Conservation (phyloP, 2,113 vertebrate species). For the Neogobius melanostomus region DNA sequence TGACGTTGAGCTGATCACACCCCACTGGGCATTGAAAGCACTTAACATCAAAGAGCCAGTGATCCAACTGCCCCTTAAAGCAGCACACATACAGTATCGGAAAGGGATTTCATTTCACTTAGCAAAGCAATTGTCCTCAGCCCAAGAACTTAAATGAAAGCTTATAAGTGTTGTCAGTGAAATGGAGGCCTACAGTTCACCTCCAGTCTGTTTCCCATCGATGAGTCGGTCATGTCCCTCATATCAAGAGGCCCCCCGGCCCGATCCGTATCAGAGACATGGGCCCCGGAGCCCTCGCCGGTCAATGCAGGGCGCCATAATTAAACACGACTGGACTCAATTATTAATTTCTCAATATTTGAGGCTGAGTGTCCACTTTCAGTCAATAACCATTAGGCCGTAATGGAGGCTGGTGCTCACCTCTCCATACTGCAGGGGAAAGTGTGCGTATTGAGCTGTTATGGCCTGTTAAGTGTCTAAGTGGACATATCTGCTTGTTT, state of each 20-base stretch:
- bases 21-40: no score
- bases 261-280: conserved; percentile 10
- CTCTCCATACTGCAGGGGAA: neutral
- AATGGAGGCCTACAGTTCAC: neutral
- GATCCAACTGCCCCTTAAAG: no score
- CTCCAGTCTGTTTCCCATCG: neutral
- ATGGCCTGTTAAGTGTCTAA: neutral
- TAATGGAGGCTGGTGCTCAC: conserved; percentile 12
- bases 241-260: neutral
- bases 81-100: neutral
- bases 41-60: no score
- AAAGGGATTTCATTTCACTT: neutral
- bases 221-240: neutral
- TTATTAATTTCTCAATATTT: conserved; percentile 38
- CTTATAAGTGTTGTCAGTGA: no score
- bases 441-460: neutral
- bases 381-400: conserved; percentile 29
- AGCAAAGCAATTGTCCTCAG: neutral
- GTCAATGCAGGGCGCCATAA: conserved; percentile 22
- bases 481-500: neutral
- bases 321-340: conserved; percentile 14
- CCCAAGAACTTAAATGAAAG: neutral
- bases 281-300: neutral
- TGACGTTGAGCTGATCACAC: no score
- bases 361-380: conserved; percentile 19